These are phyloP conservation scores for Melinaea marsaeus DNA, from an alignment of 2,888 invertebrate genomes.

Conservation along the genomic window DNA sequence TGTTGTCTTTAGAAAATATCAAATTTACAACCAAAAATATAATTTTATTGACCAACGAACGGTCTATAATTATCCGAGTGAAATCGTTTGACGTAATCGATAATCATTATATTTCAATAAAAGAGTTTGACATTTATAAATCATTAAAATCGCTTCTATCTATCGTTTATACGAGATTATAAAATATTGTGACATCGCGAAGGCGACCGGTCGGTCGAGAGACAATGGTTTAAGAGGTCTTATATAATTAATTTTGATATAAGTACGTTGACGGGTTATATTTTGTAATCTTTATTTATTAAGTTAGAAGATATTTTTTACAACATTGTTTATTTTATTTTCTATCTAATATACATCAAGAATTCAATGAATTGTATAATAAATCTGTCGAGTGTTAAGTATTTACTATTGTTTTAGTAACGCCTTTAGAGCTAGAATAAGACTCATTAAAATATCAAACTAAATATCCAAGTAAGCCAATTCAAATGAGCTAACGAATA, in stretches of 20 bases:
- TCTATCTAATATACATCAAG: neutral
- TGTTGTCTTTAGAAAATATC: neutral
- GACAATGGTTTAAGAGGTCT: conserved; percentile 11
- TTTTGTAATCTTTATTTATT: conserved; percentile 26
- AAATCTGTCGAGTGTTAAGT: neutral
- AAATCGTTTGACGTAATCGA: conserved; percentile 15
- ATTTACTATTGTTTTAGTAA: neutral
- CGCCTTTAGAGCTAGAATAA: neutral
- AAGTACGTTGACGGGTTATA: conserved; percentile 31
- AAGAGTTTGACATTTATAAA: conserved; percentile 32
- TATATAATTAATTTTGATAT: conserved; percentile 27
- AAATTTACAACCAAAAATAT: no score
- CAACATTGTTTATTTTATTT: neutral
- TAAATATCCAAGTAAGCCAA: conserved; percentile 14
- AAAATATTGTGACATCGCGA: conserved; percentile 39
- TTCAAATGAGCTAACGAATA: conserved; percentile 21
- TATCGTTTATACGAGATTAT: conserved; percentile 41
- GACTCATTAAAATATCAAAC: conserved; percentile 13
- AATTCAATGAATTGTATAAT: conserved; percentile 1
- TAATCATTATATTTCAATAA: conserved; percentile 24
- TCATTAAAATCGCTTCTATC: conserved; percentile 53
- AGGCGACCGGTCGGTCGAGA: conserved; percentile 12
- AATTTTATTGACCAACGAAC: conserved; percentile 11
- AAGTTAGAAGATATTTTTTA: neutral
- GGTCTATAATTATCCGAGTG: conserved; percentile 16